Base-by-base conservation (phyloP, 2,113 vertebrate species). In the Silurus asotus region DNA sequence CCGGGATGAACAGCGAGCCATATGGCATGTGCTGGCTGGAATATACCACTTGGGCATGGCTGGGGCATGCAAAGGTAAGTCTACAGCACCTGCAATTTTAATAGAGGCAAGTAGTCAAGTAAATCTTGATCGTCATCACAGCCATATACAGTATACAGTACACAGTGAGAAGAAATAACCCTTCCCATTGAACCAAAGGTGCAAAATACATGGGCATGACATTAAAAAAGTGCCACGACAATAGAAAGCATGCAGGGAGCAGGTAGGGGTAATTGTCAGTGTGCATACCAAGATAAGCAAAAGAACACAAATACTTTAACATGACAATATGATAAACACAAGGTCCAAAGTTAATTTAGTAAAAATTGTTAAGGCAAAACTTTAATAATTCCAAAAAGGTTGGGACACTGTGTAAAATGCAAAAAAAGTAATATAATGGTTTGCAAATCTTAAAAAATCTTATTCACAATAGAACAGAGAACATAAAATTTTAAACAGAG, bases 1-100 rank as follows among this genome's bases (percentile, higher is more conserved):
- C 0, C 59, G 88, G 0, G 86, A 94, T 0, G 97, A 99, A 92
- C 97, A 96, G 93, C 91, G 61, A 0, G 96, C 96, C 0, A 84
- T 98, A 65, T 99, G 98, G 98, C 94, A 95, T 0, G 87, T 99
- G 72, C 84, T 99, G 91, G 97, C 97, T 0, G 95, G 92, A 28
- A 97, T 99, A 86, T 98, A 96, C 91, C 98, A 99, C 91, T 95
- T 99, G 37, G 97, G 98, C 14, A 96, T 91, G 0, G 98, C 98
- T 0, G 97, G 98, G 0, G 95, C 95, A 17, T 98, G 97, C 79
- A 98, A 94, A 98, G 98, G 98, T 99, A 93, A 88, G 25, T 0
- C 53, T 17, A 7, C 55, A 64, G 53, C 61, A 79, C 55, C 8
- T 37, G 13, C 25, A 37, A 37, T 37, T 37, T 2, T 2, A 37